phyloP scores from a whole-genome alignment of 2,113 vertebrate species.

The Lepisosteus oculatus region DNA sequence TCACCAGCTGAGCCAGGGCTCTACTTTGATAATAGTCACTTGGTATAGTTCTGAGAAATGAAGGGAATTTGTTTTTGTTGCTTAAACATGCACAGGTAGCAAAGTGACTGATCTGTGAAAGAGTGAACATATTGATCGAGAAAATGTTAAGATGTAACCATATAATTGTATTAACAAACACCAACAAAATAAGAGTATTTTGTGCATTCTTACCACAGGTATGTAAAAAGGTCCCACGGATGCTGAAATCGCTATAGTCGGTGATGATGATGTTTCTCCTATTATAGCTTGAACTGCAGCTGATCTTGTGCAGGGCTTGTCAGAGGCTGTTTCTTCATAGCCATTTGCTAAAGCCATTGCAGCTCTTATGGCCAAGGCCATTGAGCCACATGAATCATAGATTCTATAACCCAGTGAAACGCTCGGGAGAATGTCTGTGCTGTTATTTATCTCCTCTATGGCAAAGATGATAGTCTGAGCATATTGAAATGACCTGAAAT shows the following conservation, averaged over 20 bases:
- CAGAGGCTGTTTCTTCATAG: conserved; percentile 27
- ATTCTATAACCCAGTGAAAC: conserved; percentile 60
- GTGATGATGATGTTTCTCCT: conserved; percentile 57
- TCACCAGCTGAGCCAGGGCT: no score
- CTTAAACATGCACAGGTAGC: conserved; percentile 62
- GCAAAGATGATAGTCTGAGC: conserved; percentile 64
- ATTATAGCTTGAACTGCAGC: conserved; percentile 59
- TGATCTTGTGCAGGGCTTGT: conserved; percentile 40
- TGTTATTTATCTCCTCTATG: conserved; percentile 67
- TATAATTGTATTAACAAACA: no score
- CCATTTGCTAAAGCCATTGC: conserved; percentile 54
- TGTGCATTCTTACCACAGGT: conserved; percentile 47
- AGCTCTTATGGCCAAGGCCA: conserved; percentile 42
- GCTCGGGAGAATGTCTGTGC: conserved; percentile 52
- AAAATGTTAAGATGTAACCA: conserved; percentile 18
- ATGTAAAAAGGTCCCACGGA: conserved; percentile 56
- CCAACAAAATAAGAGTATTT: no score
- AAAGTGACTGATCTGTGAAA: conserved; percentile 56
- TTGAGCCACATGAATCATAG: conserved; percentile 59
- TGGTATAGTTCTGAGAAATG: conserved; percentile 25
- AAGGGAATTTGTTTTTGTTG: conserved; percentile 48
- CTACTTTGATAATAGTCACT: conserved; percentile 18
- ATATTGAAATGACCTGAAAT: conserved; percentile 63
- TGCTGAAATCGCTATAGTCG: conserved; percentile 52
- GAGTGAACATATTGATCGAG: no score